These are phyloP conservation scores for Drosophila buzzatii DNA, from an alignment of 2,888 invertebrate genomes.

Conservation along the genomic window DNA sequence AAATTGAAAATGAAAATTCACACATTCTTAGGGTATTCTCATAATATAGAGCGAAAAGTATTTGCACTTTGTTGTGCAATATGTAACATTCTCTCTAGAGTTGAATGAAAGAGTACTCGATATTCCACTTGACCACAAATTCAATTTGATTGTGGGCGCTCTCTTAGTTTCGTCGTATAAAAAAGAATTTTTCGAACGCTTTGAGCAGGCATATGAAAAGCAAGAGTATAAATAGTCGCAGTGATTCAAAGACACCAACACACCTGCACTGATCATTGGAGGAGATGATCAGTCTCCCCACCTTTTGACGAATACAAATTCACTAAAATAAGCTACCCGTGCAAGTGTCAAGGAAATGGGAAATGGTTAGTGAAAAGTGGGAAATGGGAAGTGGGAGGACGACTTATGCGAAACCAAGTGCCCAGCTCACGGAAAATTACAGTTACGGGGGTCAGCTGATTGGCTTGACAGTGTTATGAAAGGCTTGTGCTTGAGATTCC, in stretches of 20 bases:
- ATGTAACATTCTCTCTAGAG: not conserved
- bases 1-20: conserved; percentile 31
- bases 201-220: conserved; percentile 65
- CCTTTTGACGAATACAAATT: conserved; percentile 43
- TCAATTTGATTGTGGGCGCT: conserved; percentile 43
- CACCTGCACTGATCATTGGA: conserved; percentile 62
- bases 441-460: conserved; percentile 29
- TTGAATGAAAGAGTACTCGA: not conserved
- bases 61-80: not conserved
- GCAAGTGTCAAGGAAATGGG: conserved; percentile 43
- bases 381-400: not conserved
- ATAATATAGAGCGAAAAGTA: not conserved
- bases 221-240: conserved; percentile 74
- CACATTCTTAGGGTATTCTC: conserved; percentile 29
- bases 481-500: conserved; percentile 44
- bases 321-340: conserved; percentile 29
- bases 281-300: conserved; percentile 52
- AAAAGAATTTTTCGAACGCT: conserved; percentile 57
- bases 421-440: conserved; percentile 54
- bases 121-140: not conserved
- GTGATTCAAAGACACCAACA: conserved; percentile 69
- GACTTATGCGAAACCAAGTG: conserved; percentile 12
- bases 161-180: conserved; percentile 44
- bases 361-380: not conserved
- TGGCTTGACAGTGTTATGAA: not conserved